Base-by-base conservation (phyloP, 1,140 invertebrate genomes). In the Ericerus pela region DNA sequence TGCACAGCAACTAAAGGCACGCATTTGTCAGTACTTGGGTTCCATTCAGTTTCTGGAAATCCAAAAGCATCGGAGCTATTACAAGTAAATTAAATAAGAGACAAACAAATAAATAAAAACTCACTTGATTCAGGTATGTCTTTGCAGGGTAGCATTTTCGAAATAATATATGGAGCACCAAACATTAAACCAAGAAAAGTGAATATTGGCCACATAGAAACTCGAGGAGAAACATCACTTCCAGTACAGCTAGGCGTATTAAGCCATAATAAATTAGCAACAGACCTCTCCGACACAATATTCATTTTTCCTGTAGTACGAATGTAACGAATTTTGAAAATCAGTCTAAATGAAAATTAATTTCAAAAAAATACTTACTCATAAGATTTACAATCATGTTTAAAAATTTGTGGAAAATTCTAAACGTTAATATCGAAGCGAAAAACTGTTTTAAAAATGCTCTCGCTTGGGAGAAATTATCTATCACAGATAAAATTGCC, bases 401-500 rank as follows among this genome's bases (percentile, higher is more conserved):
- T 10, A 47, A 47, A 22, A 47, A 47, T 47, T 47, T 47, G 14
- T 47, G 41, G 18, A 47, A 47, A 24, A 47, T 22, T 22, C 41
- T 18, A 20, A 47, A 14, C 16, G 41, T 47, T 24, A 47, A 47
- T 22, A 47, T 47, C 3, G 41, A 47, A 5, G 41, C 20, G 41
- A 47, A 24, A 47, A 47, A 20, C 26, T 47, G 41, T 14, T 22
- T 47, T 8, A 47, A 16, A 47, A 47, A 24, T 2, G 41, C 4
- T 47, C 41, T 20, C 10, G 41, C 41, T 4, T 47, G 41, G 26
- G 41, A 47, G 18, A 47, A 47, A 24, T 47, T 47, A 2, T 47
- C 41, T 47, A 47, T 47, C 41, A 47, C 41, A 47, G 41, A 47
- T 20, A 47, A 24, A 10, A 47, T 24, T 3, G 41, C 41, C 26